Conservation (phyloP, 1,140 invertebrate genomes). For the Pogonomyrmex barbatus region DNA sequence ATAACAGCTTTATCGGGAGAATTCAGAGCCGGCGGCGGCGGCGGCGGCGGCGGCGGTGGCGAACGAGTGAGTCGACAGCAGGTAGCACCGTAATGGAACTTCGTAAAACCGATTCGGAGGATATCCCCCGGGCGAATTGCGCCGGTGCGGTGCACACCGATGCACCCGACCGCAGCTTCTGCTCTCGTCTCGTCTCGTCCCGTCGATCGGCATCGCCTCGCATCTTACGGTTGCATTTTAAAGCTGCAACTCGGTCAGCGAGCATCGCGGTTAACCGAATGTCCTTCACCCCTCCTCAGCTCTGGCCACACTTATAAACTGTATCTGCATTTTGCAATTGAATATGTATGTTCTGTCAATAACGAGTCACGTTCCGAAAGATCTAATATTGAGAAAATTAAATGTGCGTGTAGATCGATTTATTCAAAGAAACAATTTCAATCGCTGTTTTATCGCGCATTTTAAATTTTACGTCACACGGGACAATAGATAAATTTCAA, state of each 20-base stretch:
- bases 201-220: slow-evolving; percentile 21
- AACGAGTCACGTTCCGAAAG: not conserved
- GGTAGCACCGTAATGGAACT: slow-evolving; percentile 59
- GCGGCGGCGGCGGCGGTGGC: not conserved
- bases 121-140: slow-evolving; percentile 57
- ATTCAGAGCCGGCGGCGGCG: slow-evolving; percentile 42
- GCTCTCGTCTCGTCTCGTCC: slow-evolving; percentile 13
- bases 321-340: slow-evolving; percentile 1
- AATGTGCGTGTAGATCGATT: not conserved
- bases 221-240: slow-evolving; percentile 58
- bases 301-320: not conserved
- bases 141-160: slow-evolving; percentile 43
- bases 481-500: not conserved
- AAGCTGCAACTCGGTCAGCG: slow-evolving; percentile 48
- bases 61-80: slow-evolving; percentile 58
- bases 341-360: not conserved
- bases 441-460: not conserved
- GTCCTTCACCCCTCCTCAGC: not conserved
- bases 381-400: not conserved
- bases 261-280: slow-evolving; percentile 36
- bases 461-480: not conserved
- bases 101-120: slow-evolving; percentile 60
- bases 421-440: not conserved
- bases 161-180: slow-evolving; percentile 53
- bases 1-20: slow-evolving; percentile 62